Conservation (phyloP, 2,797 vertebrate species). For the Spinus olivaceus region DNA sequence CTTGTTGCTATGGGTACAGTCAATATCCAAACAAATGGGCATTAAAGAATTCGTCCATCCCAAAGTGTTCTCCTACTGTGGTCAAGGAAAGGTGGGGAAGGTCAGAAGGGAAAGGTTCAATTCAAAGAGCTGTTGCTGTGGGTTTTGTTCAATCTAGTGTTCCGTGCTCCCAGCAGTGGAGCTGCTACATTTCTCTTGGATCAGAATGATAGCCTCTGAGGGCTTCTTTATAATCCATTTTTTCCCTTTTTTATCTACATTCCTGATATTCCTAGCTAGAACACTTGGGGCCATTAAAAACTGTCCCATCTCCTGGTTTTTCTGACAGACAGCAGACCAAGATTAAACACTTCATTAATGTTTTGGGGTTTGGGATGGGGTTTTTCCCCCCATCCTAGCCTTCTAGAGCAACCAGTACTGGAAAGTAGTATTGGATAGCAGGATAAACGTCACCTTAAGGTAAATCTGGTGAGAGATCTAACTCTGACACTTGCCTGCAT, state of each 20-base stretch:
- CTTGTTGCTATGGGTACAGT: background rate
- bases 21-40: background rate
- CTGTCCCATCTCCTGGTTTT: background rate
- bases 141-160: background rate
- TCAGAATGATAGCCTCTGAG: background rate
- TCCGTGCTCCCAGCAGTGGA: background rate
- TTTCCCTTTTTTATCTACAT: background rate
- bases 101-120: background rate
- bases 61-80: background rate
- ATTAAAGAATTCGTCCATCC: background rate
- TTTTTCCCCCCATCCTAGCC: rapidly evolving
- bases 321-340: background rate
- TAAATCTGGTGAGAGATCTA: background rate
- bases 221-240: background rate
- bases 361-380: background rate
- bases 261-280: background rate
- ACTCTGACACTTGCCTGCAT: background rate
- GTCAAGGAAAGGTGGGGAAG: background rate
- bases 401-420: background rate
- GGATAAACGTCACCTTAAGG: rapidly evolving
- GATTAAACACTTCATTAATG: background rate
- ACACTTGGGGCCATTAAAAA: background rate
- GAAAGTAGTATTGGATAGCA: background rate
- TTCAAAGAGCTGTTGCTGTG: background rate
- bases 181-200: background rate